phyloP scores from a whole-genome alignment of 2,113 vertebrate species.

The Rostratula benghalensis region DNA sequence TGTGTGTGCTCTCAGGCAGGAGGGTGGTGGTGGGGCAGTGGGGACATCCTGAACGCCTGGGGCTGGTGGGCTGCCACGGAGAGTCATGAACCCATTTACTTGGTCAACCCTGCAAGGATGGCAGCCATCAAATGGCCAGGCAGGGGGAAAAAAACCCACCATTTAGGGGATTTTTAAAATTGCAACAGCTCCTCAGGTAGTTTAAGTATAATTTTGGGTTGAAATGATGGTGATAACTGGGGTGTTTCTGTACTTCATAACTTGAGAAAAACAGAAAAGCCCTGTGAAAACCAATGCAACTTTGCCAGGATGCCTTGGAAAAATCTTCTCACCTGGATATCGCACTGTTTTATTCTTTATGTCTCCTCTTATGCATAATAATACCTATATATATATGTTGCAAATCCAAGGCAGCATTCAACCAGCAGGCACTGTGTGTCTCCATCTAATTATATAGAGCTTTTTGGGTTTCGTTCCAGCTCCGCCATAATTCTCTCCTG shows the following conservation, averaged over 20 bases:
- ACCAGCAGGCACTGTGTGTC: not conserved
- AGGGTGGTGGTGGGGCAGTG: not conserved
- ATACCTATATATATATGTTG: not conserved
- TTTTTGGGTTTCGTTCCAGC: constrained; percentile 18
- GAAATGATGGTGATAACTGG: not conserved
- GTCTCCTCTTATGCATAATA: not conserved
- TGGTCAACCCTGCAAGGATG: not conserved
- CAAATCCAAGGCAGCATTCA: not conserved
- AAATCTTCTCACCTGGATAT: not conserved
- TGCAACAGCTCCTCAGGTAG: not conserved
- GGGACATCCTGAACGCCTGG: not conserved
- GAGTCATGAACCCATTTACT: fast-evolving
- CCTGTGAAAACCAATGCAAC: not conserved
- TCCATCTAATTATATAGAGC: not conserved
- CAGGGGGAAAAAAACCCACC: fast-evolving
- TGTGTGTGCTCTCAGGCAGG: not conserved
- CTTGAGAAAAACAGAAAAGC: not conserved
- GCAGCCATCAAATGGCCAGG: not conserved
- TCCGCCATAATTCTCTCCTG: not conserved
- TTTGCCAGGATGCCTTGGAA: not conserved
- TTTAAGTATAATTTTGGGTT: not conserved
- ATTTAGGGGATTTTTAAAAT: not conserved
- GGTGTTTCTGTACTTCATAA: not conserved
- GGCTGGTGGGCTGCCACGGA: fast-evolving
- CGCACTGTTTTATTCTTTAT: not conserved